Evolutionary conservation across 2,113 vertebrate genomes (phyloP).

Genomic region (Cynopterus brachyotis): DNA sequence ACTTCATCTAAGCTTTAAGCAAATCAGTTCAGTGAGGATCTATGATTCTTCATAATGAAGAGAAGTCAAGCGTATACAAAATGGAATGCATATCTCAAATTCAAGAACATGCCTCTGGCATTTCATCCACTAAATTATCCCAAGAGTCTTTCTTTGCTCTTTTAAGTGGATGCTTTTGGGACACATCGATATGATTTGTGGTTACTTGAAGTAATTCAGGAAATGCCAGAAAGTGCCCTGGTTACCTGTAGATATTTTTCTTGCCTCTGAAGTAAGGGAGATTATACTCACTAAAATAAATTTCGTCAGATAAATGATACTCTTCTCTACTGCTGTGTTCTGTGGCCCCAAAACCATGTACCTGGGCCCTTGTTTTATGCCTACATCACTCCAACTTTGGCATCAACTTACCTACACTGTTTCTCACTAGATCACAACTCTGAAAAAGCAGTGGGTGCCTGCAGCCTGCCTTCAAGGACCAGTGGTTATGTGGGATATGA

Average conservation of each 20-base stretch:
- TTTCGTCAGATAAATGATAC: neutral
- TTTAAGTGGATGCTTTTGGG: slow-evolving; percentile 4
- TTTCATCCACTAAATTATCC: slow-evolving; percentile 38
- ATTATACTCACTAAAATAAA: neutral
- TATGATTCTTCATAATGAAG: neutral
- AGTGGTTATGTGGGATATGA: neutral
- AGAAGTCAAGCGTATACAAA: neutral
- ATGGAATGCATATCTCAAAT: neutral
- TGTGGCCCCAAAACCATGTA: neutral
- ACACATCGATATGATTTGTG: slow-evolving; percentile 37
- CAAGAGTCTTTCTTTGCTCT: neutral
- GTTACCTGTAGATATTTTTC: neutral
- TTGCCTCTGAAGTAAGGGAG: neutral
- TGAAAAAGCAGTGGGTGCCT: neutral
- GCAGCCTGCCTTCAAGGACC: neutral
- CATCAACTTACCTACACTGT: neutral
- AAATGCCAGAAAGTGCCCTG: neutral
- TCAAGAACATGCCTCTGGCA: slow-evolving; percentile 13
- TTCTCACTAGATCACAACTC: neutral
- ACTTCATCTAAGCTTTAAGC: neutral
- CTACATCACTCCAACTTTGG: neutral
- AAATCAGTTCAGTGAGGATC: neutral
- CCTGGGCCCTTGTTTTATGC: neutral
- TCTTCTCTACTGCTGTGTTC: neutral
- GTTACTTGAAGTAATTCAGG: neutral